These are phyloP conservation scores for Spatulosminthurus flaviceps DNA, from an alignment of 2,888 invertebrate genomes.

Conservation along the genomic window DNA sequence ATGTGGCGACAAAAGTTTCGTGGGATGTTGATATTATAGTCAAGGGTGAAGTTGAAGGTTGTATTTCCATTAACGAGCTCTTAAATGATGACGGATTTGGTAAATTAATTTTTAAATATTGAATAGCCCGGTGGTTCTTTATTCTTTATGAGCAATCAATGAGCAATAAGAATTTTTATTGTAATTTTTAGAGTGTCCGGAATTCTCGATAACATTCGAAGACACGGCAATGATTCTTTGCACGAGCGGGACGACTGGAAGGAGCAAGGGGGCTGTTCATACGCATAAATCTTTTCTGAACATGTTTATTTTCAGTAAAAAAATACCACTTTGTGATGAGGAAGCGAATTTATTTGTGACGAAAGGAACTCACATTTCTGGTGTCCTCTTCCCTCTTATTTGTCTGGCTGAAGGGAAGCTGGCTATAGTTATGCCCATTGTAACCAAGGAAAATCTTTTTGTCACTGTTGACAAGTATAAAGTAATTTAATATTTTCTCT, in stretches of 20 bases:
- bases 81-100: slow-evolving; percentile 60
- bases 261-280: slow-evolving; percentile 55
- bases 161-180: too few species aligned
- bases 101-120: too few species aligned
- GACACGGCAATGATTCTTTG: slow-evolving; percentile 55
- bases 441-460: slow-evolving; percentile 54
- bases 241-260: slow-evolving; percentile 60
- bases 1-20: slow-evolving; percentile 55
- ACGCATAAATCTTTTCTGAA: slow-evolving; percentile 52
- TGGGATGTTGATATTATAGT: slow-evolving; percentile 61
- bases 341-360: slow-evolving; percentile 52
- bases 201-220: slow-evolving; percentile 34
- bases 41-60: slow-evolving; percentile 56
- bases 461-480: slow-evolving; percentile 57
- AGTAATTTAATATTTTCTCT: too few species aligned
- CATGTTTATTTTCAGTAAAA: slow-evolving; percentile 20
- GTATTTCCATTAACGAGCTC: slow-evolving; percentile 55
- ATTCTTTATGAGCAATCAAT: too few species aligned
- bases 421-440: slow-evolving; percentile 50
- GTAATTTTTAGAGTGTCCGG: slow-evolving; percentile 55
- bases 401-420: slow-evolving; percentile 42
- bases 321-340: slow-evolving; percentile 45
- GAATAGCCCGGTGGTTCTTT: too few species aligned
- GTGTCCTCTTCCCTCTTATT: slow-evolving; percentile 52
- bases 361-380: slow-evolving; percentile 60